phyloP scores from a whole-genome alignment of 2,113 vertebrate species.

The Circaetus gallicus region DNA sequence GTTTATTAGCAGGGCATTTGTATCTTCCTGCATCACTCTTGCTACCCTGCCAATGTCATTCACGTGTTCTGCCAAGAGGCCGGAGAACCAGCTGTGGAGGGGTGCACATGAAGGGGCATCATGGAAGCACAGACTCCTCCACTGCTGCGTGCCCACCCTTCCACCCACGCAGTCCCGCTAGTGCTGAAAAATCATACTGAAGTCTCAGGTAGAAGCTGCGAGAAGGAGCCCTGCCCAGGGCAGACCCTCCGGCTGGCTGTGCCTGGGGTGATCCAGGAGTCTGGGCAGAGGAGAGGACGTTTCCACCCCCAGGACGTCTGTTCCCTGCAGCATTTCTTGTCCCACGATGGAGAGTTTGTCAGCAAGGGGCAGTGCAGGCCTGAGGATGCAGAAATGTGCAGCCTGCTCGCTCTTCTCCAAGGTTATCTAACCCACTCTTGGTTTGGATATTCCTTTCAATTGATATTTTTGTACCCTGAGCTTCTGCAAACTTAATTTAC shows the following conservation, averaged over 20 bases:
- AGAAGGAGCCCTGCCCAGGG: not conserved
- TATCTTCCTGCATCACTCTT: not conserved
- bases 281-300: not conserved
- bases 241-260: not conserved
- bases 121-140: not conserved
- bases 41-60: not conserved
- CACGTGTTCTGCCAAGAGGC: not conserved
- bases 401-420: not conserved
- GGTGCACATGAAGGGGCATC: accelerated
- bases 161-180: accelerated
- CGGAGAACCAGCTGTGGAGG: accelerated
- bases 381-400: not conserved
- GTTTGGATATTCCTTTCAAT: not conserved
- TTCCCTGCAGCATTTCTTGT: not conserved
- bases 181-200: not conserved
- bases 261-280: not conserved
- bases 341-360: not conserved
- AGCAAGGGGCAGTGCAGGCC: constrained; percentile 40
- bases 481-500: not conserved
- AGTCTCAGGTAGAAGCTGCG: not conserved
- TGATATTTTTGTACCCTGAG: not conserved
- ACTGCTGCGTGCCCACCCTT: not conserved
- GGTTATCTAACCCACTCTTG: not conserved
- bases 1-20: not conserved
- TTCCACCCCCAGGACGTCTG: not conserved